Base-by-base conservation (phyloP, 2,797 vertebrate species). In the Rhadinocentrus ornatus region DNA sequence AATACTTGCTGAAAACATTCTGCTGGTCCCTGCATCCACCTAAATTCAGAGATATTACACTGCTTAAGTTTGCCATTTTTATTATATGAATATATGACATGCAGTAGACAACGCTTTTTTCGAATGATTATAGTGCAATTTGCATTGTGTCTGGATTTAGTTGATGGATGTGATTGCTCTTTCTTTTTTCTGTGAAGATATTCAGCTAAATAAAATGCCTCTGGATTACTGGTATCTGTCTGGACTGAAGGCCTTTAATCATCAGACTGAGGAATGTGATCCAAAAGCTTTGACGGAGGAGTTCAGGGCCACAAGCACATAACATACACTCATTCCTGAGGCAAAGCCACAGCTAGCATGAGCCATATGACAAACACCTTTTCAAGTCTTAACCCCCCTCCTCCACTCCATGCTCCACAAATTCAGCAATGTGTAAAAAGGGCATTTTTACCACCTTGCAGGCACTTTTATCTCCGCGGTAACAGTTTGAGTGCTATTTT, bases 131-230 rank as follows among this genome's bases (percentile, higher is more conserved):
- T 84, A 75, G 77, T 88, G 65, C 66, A 77, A 58, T 84, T 71
- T 85, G 81, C 78, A 84, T 91, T 66, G 72, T 71, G 76, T 83
- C 82, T 77, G 58, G 54, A 79, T 73, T 81, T 78, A 75, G 44
- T 86, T 87, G 69, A 71, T 88, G 80, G 76, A 82, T 88, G 81
- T 91, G 71, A 85, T 70, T 77, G 71, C 57, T 75, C 31, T 61
- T 63, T 74, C 72, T 77, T 55, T 62, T 50, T 31, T 26, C 65
- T 90, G 86, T 92, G 77, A 88, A 78, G 73, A 82, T 85, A 82
- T 87, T 86, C 70, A 71, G 82, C 77, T 83, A 74, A 93, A 93
- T 92, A 92, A 93, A 93, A 91, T 63, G 85, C 83, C 26, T 85
- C 61, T 83, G 72, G 72, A 82, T 88, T 86, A 82, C 77, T 86